Conservation (phyloP, 2,113 vertebrate species). For the Lepisosteus osseus region DNA sequence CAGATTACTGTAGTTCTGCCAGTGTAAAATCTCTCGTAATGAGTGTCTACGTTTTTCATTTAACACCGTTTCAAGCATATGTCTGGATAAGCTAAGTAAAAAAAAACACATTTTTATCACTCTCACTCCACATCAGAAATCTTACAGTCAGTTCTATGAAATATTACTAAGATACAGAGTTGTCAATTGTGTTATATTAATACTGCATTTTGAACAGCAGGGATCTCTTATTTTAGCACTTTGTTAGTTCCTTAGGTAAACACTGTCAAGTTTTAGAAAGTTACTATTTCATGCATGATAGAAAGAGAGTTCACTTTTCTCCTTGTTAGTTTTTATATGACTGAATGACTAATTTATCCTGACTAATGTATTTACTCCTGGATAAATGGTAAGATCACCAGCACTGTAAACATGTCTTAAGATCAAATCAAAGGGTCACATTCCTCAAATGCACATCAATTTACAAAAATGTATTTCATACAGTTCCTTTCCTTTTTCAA, state of each 20-base stretch:
- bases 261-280: slow-evolving; percentile 57
- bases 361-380: slow-evolving; percentile 40
- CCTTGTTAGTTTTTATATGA: slow-evolving; percentile 88
- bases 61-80: no score
- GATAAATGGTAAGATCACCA: slow-evolving; percentile 58
- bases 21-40: no score
- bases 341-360: slow-evolving; percentile 72
- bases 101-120: no score
- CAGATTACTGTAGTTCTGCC: no score
- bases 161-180: slow-evolving; percentile 5
- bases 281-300: slow-evolving; percentile 49
- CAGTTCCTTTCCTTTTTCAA: neutral
- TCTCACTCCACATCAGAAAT: neutral
- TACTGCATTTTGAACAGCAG: slow-evolving; percentile 48
- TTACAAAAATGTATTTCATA: neutral
- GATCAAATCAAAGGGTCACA: slow-evolving; percentile 63
- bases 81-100: no score
- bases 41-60: no score
- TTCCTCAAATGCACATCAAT: slow-evolving; percentile 56
- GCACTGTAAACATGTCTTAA: slow-evolving; percentile 59
- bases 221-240: slow-evolving; percentile 52
- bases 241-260: slow-evolving; percentile 64
- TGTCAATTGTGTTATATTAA: slow-evolving; percentile 64
- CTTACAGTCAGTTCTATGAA: no score
- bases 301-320: slow-evolving; percentile 24